Conservation (phyloP, 2,113 vertebrate species). For the Bagarius yarrelli region DNA sequence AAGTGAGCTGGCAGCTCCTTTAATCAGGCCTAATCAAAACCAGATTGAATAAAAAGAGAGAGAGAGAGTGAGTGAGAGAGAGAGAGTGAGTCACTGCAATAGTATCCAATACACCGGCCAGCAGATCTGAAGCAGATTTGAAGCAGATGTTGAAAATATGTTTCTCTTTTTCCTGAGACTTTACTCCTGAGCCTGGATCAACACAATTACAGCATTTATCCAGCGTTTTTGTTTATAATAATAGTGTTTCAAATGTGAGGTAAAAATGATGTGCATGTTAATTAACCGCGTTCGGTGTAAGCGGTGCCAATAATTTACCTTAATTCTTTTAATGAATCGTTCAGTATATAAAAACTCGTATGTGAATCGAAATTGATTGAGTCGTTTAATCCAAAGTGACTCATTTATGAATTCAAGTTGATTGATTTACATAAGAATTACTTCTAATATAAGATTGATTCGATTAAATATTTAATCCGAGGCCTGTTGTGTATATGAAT, state of each 20-base stretch:
- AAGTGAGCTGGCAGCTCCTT: constrained; percentile 54
- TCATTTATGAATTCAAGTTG: too few species aligned
- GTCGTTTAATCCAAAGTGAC: too few species aligned
- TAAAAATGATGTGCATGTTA: background rate
- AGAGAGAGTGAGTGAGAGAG: constrained; percentile 4
- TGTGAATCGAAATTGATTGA: too few species aligned
- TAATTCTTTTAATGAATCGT: background rate
- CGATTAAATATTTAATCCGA: too few species aligned
- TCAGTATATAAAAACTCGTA: too few species aligned
- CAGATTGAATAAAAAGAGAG: constrained; percentile 24
- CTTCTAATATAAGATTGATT: too few species aligned
- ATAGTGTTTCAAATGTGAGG: constrained; percentile 35
- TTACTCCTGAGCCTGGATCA: constrained; percentile 27
- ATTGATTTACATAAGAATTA: too few species aligned
- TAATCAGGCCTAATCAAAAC: constrained; percentile 57
- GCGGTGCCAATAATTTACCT: background rate
- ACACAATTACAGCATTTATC: constrained; percentile 24
- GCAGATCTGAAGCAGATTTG: constrained; percentile 45
- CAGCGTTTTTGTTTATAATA: constrained; percentile 22
- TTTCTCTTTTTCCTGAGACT: constrained; percentile 33
- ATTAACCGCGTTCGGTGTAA: background rate
- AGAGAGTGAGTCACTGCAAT: constrained; percentile 54
- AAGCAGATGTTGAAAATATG: constrained; percentile 57
- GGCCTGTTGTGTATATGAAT: too few species aligned
- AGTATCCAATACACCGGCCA: constrained; percentile 52